Percentiles rank a stretch among this genome's conserved stretches.
Evolutionary conservation across 2,888 invertebrate species (phyloP).

Genomic region (Drosophila leonis): DNA sequence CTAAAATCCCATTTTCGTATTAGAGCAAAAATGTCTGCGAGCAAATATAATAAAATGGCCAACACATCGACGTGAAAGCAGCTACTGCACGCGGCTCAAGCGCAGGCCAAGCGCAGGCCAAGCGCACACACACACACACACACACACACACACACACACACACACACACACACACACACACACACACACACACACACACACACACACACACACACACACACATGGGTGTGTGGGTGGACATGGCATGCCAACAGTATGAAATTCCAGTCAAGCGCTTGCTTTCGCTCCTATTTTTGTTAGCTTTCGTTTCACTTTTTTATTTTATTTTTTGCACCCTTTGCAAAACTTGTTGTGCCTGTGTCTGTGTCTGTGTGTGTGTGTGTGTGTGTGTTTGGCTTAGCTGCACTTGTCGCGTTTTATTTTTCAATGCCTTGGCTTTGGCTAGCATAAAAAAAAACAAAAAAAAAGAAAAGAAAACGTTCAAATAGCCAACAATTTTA

Average conservation of each 20-base stretch:
- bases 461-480: conserved; percentile 62
- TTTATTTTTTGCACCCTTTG: conserved; percentile 56
- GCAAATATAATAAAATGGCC: conserved; percentile 81
- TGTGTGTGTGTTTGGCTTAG: conserved; percentile 46
- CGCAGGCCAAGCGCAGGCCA: conserved; percentile 47
- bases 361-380: conserved; percentile 17
- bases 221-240: conserved; percentile 35
- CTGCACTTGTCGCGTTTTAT: conserved; percentile 70
- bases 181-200: conserved; percentile 39
- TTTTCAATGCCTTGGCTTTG: conserved; percentile 72
- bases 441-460: conserved; percentile 54
- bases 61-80: conserved; percentile 66
- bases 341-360: conserved; percentile 14
- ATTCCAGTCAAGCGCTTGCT: conserved; percentile 78
- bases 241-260: conserved; percentile 74
- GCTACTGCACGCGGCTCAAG: conserved; percentile 36
- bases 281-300: conserved; percentile 65
- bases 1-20: conserved; percentile 83
- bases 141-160: conserved; percentile 19
- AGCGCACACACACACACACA: conserved; percentile 18
- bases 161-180: too few species aligned
- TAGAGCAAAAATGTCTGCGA: conserved; percentile 82
- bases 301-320: conserved; percentile 14
- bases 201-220: conserved; percentile 14
- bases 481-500: conserved; percentile 81